Evolutionary conservation across 2,888 invertebrate genomes (phyloP), one percentile per base, ranked within the genome.

Genomic region (Chesias legatella): DNA sequence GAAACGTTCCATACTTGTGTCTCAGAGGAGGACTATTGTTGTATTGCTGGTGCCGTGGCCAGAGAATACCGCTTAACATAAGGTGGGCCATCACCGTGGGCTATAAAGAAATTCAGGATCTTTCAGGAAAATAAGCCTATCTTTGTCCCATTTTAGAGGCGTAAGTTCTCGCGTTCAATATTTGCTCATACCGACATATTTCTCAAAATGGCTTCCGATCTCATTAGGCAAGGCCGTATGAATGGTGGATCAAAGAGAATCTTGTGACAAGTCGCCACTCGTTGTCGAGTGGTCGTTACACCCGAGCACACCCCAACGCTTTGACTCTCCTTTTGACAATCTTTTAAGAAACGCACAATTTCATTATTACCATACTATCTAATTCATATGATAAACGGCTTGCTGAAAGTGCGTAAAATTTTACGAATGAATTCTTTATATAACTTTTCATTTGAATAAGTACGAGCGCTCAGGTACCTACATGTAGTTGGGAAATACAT

Each of bases 241-340:
- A 73, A 71, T 68, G 68, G 58, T 61, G 68, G 80, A 79, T 83
- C 83, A 83, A 83, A 83, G 81, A 60, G 75, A 77, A 75, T 73
- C 72, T 78, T 72, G 67, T 57, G 65, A 67, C 67, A 72, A 75
- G 74, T 70, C 64, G 63, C 71, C 77, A 72, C 78, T 78, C 54
- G 39, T 51, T 45, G 56, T 63, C 50, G 56, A 81, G 79, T 60
- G 75, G 65, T 70, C 72, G 71, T 78, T 76, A 72, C 72, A 60
- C 60, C 64, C 58, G 56, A 68, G 67, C 54, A 63, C 58, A 61
- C 65, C 63, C 70, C 57, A 53, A 48, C 55, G 60, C 71, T 72
- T 72, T 75, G 58, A 66, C 67, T 68, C 64, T 56, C 61, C 59
- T 68, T 67, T 69, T 64, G 59, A 61, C 59, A 67, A 69, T 68